phyloP scores from a whole-genome alignment of 2,888 invertebrate species.

The Nesidiocoris tenuis region DNA sequence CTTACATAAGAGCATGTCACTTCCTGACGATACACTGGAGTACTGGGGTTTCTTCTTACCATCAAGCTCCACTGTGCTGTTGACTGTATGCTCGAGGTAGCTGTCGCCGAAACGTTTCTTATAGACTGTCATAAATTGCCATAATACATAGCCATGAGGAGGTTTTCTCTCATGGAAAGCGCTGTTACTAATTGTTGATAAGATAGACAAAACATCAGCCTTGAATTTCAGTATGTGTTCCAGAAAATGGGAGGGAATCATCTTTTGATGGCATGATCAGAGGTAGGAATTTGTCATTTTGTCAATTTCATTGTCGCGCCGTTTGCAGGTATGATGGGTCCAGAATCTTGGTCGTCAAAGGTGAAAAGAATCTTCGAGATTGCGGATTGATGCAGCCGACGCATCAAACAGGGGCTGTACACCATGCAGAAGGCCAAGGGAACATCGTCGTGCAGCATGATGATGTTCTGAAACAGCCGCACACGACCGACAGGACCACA shows the following conservation, averaged over 20 bases:
- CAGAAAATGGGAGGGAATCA: no score
- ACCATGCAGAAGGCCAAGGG: conserved; percentile 62
- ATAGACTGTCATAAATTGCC: neutral
- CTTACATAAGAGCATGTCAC: conserved; percentile 75
- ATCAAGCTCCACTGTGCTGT: conserved; percentile 72
- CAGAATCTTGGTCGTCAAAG: conserved; percentile 76
- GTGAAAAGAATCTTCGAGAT: conserved; percentile 72
- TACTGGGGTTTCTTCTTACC: conserved; percentile 86
- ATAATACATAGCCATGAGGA: no score
- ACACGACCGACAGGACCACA: neutral
- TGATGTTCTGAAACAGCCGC: neutral
- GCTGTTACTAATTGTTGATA: no score
- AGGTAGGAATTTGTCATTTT: no score
- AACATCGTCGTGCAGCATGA: conserved; percentile 54
- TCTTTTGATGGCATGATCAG: no score
- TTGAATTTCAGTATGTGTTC: no score
- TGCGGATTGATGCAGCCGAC: conserved; percentile 72
- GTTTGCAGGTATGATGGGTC: conserved; percentile 63
- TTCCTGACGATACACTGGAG: conserved; percentile 82
- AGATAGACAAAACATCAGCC: no score
- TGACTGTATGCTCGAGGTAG: conserved; percentile 77
- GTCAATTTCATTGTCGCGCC: no score
- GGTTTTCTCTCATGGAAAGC: no score
- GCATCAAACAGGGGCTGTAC: conserved; percentile 60
- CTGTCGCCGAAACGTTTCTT: neutral